Base-by-base conservation (phyloP, 2,797 vertebrate genomes). In the Dallia pectoralis region DNA sequence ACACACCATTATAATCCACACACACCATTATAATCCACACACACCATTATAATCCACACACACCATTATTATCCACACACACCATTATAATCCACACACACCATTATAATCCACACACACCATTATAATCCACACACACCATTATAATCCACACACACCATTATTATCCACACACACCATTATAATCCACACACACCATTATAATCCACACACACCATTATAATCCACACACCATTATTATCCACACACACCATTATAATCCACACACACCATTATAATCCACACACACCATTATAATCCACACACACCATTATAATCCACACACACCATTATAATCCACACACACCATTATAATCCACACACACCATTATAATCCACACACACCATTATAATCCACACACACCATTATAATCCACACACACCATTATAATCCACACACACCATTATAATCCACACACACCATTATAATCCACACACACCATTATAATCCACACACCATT, bases 161-260 rank as follows among this genome's bases (percentile, higher is more conserved):
- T 72, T 32, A 56, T 14, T 48, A 65, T 71, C 65, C 53, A 68
- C 61, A 80, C 48, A 72, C 48, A 68, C 29, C 71, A 49, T 78
- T 6, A 15, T 18, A 61, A 65, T 67, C 19, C 19, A 67, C 49
- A 74, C 76, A n/a, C 49, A 22, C 40, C 69, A 70, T 5, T 6
- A 9, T 11, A 8, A 15, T 1, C 19, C 47, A 51, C 48, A 69
- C 56, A n/a, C n/a, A n/a, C n/a, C n/a, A n/a, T n/a, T n/a, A n/a
- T n/a, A n/a, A n/a, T n/a, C n/a, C n/a, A n/a, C n/a, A 33, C 53
- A 49, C 19, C 33, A 36, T 36, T 8, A 36, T 36, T 8, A 36
- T 36, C 8, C n/a, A n/a, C n/a, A n/a, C n/a, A n/a, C n/a, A 36
- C 8, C 8, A 36, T 36, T 36, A 36, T 36, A 36, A 36, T 36